Evolutionary conservation across 1,140 invertebrate genomes (phyloP).

Genomic region (Harlomillsia oculata): DNA sequence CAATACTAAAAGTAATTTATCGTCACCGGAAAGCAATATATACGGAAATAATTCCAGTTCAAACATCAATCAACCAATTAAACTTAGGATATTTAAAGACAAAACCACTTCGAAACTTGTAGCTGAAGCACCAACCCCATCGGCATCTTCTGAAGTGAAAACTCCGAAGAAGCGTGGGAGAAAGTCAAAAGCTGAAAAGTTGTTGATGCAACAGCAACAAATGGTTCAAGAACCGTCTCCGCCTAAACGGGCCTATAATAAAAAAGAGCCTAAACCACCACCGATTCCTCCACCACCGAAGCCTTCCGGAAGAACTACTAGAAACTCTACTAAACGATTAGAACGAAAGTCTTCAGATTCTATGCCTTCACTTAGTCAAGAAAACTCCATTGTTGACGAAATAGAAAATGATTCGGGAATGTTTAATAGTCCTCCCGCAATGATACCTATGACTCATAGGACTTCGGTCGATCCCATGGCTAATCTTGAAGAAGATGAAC

Average conservation of each 20-base stretch:
- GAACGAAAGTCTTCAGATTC: conserved; percentile 6
- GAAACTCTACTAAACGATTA: conserved; percentile 21
- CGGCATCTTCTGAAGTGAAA: conserved; percentile 2
- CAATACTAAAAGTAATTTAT: conserved; percentile 9
- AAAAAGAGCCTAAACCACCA: conserved; percentile 5
- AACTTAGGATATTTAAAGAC: conserved; percentile 51
- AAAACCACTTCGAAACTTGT: conserved; percentile 52
- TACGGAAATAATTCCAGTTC: conserved; percentile 16
- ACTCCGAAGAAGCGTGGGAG: conserved; percentile 19
- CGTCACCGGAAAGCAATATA: conserved; percentile 30
- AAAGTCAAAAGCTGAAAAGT: conserved; percentile 19
- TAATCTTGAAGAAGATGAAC: conserved; percentile 37
- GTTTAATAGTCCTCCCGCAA: conserved; percentile 1
- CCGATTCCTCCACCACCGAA: too few relatives aligned
- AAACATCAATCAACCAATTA: conserved; percentile 52
- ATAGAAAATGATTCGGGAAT: conserved; percentile 5
- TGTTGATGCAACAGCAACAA: too few relatives aligned
- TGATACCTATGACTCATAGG: neutral
- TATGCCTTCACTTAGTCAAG: conserved; percentile 5
- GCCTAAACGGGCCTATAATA: neutral
- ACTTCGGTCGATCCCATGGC: conserved; percentile 28
- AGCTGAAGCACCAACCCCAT: conserved; percentile 22
- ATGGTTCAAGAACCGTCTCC: neutral
- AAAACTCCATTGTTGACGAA: conserved; percentile 5
- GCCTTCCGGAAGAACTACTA: conserved; percentile 21